These are phyloP conservation scores for Polyommatus icarus DNA, from an alignment of 2,888 invertebrate genomes.

Conservation along the genomic window DNA sequence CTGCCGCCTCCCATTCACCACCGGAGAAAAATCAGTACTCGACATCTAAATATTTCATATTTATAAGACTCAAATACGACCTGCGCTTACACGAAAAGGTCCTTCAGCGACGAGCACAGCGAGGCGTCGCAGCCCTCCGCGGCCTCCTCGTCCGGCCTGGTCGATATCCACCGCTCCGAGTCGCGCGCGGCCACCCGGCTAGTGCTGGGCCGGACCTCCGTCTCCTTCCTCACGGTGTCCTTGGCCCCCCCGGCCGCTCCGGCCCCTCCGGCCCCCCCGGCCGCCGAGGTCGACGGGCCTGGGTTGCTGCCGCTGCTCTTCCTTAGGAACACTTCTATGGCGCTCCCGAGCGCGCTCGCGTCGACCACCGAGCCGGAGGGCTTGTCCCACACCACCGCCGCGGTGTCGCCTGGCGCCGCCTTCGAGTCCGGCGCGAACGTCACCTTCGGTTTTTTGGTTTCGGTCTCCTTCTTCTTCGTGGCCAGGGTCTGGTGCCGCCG, in stretches of 20 bases:
- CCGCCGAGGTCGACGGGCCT: constrained; percentile 56
- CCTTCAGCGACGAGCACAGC: constrained; percentile 90
- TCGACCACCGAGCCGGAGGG: constrained; percentile 89
- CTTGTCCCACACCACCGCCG: constrained; percentile 87
- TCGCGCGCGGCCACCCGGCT: constrained; percentile 52
- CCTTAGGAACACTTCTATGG: constrained; percentile 90
- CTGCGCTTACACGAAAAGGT: constrained; percentile 88
- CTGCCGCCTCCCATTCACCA: constrained; percentile 48
- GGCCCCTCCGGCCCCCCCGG: constrained; percentile 42
- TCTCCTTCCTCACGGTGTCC: constrained; percentile 50
- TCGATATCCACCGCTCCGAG: constrained; percentile 81
- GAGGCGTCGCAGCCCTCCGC: constrained; percentile 88
- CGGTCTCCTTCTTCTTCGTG: constrained; percentile 79
- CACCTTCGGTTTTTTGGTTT: constrained; percentile 75
- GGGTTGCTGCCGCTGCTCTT: constrained; percentile 78
- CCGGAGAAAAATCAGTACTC: constrained; percentile 58
- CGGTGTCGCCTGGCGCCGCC: constrained; percentile 77
- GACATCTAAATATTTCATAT: constrained; percentile 62
- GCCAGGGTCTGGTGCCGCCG: constrained; percentile 89
- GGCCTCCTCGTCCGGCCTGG: constrained; percentile 84
- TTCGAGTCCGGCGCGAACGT: constrained; percentile 83
- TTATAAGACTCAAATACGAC: constrained; percentile 63
- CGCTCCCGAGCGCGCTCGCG: constrained; percentile 89
- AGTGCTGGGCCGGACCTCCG: constrained; percentile 61
- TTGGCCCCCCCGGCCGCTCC: constrained; percentile 50